These are phyloP conservation scores for Odontocolon sp. DNA, from an alignment of 2,888 invertebrate genomes.

Conservation along the genomic window DNA sequence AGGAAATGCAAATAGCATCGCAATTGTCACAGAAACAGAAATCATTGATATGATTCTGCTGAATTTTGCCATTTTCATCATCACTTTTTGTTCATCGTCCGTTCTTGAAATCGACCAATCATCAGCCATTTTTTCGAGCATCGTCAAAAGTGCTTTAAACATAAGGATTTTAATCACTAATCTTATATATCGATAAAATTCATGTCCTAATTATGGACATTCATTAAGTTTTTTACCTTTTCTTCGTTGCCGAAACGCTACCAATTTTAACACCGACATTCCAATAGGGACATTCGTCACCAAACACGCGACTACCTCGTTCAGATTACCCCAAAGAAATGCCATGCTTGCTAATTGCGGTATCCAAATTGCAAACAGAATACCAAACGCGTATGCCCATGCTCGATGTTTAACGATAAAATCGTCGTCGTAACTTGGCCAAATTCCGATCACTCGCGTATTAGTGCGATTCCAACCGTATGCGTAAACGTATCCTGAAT, in stretches of 20 bases:
- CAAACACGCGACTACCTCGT: slow-evolving; percentile 63
- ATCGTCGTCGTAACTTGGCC: slow-evolving; percentile 62
- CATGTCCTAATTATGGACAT: too few species aligned
- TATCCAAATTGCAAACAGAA: slow-evolving; percentile 40
- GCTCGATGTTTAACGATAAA: slow-evolving; percentile 37
- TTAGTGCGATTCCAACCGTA: slow-evolving; percentile 64
- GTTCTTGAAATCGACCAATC: slow-evolving; percentile 43
- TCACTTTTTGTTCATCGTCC: slow-evolving; percentile 29
- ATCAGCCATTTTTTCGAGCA: slow-evolving; percentile 44
- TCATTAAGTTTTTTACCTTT: slow-evolving; percentile 17
- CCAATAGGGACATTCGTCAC: slow-evolving; percentile 59
- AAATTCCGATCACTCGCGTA: slow-evolving; percentile 64
- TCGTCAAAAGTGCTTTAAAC: not conserved
- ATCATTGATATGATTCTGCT: slow-evolving; percentile 51
- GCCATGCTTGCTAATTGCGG: slow-evolving; percentile 50
- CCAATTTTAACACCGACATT: slow-evolving; percentile 36
- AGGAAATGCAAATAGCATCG: slow-evolving; percentile 44
- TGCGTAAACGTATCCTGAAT: slow-evolving; percentile 58
- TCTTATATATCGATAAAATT: not conserved
- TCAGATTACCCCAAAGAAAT: slow-evolving; percentile 57
- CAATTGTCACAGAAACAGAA: slow-evolving; percentile 44
- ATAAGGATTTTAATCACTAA: too few species aligned
- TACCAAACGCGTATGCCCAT: slow-evolving; percentile 28
- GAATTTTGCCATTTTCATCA: slow-evolving; percentile 48
- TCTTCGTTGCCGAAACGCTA: slow-evolving; percentile 29